Conservation (phyloP, 2,888 invertebrate species). For the Drosophila hamatofila region DNA sequence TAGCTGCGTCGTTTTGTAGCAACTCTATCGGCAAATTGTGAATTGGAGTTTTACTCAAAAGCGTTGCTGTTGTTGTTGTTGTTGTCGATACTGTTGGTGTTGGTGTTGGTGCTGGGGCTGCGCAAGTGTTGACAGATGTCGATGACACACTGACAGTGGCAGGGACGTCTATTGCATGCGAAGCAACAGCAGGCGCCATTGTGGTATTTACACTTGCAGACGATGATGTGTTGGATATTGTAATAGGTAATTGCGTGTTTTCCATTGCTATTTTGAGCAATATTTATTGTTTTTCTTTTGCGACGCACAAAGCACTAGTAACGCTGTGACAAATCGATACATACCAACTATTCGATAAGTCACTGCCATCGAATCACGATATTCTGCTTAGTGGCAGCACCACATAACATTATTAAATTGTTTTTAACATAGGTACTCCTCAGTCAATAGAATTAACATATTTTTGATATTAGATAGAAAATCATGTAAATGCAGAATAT, state of each 20-base stretch:
- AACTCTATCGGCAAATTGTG: slow-evolving; percentile 78
- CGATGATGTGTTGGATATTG: slow-evolving; percentile 24
- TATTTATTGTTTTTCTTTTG: slow-evolving; percentile 40
- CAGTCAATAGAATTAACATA: neutral
- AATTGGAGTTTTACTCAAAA: slow-evolving; percentile 55
- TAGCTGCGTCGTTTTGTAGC: slow-evolving; percentile 82
- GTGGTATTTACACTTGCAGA: slow-evolving; percentile 10
- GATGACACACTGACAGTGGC: slow-evolving; percentile 58
- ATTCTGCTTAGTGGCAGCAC: slow-evolving; percentile 20
- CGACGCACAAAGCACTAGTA: slow-evolving; percentile 45
- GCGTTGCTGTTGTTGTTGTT: slow-evolving; percentile 25
- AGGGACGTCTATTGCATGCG: slow-evolving; percentile 49
- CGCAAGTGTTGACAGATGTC: slow-evolving; percentile 57
- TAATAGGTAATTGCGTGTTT: slow-evolving; percentile 33
- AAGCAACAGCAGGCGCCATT: slow-evolving; percentile 24
- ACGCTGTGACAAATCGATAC: slow-evolving; percentile 50
- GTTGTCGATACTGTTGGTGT: slow-evolving; percentile 14
- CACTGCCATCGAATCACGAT: neutral
- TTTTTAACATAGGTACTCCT: neutral
- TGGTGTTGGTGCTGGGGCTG: slow-evolving; percentile 45
- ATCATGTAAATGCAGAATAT: neutral
- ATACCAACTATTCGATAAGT: slow-evolving; percentile 30
- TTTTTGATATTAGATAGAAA: no score
- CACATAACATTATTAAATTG: slow-evolving; percentile 3
- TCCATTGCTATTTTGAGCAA: slow-evolving; percentile 42